Evolutionary conservation across 2,113 vertebrate genomes (phyloP).

Genomic region (Pelusios castaneus): DNA sequence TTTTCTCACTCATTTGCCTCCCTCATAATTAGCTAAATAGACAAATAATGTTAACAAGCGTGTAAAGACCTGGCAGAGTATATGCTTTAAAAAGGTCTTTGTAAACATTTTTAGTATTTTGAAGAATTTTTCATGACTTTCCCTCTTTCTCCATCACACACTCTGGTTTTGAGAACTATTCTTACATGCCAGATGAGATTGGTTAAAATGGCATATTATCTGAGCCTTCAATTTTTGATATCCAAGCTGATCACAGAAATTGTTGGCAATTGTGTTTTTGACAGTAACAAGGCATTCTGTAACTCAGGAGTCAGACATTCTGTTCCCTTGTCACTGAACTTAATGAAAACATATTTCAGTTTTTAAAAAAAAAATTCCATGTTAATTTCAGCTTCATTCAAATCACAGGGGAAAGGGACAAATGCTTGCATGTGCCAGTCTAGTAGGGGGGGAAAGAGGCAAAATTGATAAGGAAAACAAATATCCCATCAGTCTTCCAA

Average conservation of each 20-base stretch:
- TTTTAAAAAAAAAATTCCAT: constrained; percentile 45
- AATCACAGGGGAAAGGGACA: background rate
- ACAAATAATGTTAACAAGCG: no score
- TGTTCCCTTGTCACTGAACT: constrained; percentile 70
- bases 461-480: background rate
- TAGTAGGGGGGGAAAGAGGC: constrained; percentile 3
- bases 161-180: background rate
- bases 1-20: background rate
- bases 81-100: background rate
- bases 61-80: background rate
- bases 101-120: background rate
- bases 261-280: constrained; percentile 58
- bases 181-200: constrained; percentile 32
- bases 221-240: constrained; percentile 58
- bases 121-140: background rate
- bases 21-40: no score
- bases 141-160: background rate
- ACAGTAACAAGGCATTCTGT: constrained; percentile 62
- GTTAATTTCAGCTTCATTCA: constrained; percentile 68
- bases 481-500: constrained; percentile 49
- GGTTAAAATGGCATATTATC: constrained; percentile 55
- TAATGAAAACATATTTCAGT: constrained; percentile 72
- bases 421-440: background rate
- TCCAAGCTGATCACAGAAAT: background rate
- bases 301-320: constrained; percentile 43